A percentile compares a stretch with the other conserved stretches of the same genome.
Evolutionary conservation across 2,113 vertebrate species (phyloP).

Genomic region (Scolopax mira): DNA sequence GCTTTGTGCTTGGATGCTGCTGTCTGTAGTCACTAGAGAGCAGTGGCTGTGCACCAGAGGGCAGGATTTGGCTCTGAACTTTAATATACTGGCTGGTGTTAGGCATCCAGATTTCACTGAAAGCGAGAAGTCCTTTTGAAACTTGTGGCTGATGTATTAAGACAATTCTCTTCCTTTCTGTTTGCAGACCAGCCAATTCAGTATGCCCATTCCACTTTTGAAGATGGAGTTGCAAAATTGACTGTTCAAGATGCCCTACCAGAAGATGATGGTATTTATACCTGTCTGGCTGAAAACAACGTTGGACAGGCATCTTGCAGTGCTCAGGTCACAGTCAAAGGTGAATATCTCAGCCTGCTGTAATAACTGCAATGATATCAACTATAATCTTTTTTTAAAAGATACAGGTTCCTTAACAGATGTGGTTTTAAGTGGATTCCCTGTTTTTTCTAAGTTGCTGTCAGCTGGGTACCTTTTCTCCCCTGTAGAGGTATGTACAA

Average conservation of each 20-base stretch:
- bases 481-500: not conserved
- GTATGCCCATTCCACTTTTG: slow-evolving; percentile 75
- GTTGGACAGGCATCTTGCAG: slow-evolving; percentile 78
- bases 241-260: slow-evolving; percentile 78
- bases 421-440: not conserved
- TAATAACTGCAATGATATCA: not conserved
- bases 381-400: not conserved
- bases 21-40: not conserved
- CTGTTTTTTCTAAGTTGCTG: not conserved
- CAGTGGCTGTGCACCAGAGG: not conserved
- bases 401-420: not conserved
- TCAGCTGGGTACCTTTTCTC: not conserved
- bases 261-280: slow-evolving; percentile 81
- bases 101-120: not conserved
- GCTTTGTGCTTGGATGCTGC: not conserved
- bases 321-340: slow-evolving; percentile 79
- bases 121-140: not conserved
- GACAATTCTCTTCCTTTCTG: not conserved
- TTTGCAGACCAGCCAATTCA: slow-evolving; percentile 79
- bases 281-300: slow-evolving; percentile 81
- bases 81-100: not conserved
- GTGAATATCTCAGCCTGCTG: slow-evolving; percentile 59
- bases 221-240: slow-evolving; percentile 74
- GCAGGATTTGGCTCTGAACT: not conserved
- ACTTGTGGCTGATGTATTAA: not conserved